A percentile compares a stretch with the other conserved stretches of the same genome.
Conservation (phyloP, 1,140 invertebrate species). For the Limonius californicus region DNA sequence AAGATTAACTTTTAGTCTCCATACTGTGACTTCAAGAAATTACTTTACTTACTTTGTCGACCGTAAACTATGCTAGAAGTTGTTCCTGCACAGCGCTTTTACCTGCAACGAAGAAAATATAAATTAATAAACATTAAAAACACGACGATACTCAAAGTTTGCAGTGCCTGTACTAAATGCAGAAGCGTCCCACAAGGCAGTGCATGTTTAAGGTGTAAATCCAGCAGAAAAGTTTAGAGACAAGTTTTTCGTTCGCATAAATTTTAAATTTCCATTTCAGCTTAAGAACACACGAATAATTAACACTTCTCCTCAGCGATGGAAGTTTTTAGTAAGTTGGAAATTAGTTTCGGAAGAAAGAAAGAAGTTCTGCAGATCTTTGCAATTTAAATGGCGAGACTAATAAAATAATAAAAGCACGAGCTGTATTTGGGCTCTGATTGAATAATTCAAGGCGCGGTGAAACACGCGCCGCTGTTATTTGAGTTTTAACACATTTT, state of each 20-base stretch:
- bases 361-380: conserved; percentile 26
- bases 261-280: conserved; percentile 27
- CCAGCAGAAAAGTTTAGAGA: background rate
- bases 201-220: conserved; percentile 13
- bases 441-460: conserved; percentile 29
- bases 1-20: no score
- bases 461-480: conserved; percentile 29
- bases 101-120: background rate
- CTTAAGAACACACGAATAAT: conserved; percentile 23
- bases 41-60: no score
- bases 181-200: background rate
- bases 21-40: no score
- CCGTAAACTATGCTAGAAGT: no score
- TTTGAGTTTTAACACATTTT: conserved; percentile 33
- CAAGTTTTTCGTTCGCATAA: conserved; percentile 22
- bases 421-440: conserved; percentile 26
- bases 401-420: conserved; percentile 31
- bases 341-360: conserved; percentile 27
- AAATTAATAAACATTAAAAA: background rate
- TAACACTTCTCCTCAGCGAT: conserved; percentile 31
- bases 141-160: no score
- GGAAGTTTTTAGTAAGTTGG: conserved; percentile 30
- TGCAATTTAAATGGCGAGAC: conserved; percentile 31
- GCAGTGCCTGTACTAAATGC: no score
- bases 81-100: no score